A percentile compares a stretch with the other conserved stretches of the same genome.
Conservation (phyloP, 2,888 invertebrate genomes). For the Ptilodon capucinus region DNA sequence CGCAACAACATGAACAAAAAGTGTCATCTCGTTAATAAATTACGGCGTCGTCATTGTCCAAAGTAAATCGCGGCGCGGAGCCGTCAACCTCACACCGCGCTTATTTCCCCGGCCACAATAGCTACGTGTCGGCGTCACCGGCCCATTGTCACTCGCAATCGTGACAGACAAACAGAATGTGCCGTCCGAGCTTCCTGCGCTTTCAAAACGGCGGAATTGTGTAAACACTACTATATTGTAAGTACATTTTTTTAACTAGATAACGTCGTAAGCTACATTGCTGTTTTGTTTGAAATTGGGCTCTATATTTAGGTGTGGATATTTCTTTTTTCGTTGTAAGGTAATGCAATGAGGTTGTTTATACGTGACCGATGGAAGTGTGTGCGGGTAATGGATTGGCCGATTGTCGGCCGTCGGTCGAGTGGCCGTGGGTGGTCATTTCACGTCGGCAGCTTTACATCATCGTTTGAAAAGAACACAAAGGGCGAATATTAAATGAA, state of each 20-base stretch:
- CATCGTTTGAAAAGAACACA: constrained; percentile 51
- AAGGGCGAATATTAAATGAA: constrained; percentile 52
- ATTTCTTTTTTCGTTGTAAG: constrained; percentile 8
- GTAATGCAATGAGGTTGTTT: constrained; percentile 25
- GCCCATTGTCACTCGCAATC: constrained; percentile 48
- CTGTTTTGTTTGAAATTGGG: constrained; percentile 1
- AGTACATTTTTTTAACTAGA: constrained; percentile 32
- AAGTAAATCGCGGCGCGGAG: constrained; percentile 30
- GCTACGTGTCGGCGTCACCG: constrained; percentile 46
- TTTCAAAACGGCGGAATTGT: constrained; percentile 62
- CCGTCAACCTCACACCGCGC: constrained; percentile 45
- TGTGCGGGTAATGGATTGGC: constrained; percentile 65
- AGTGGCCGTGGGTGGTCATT: constrained; percentile 65
- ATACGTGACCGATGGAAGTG: constrained; percentile 36
- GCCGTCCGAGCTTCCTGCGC: constrained; percentile 64
- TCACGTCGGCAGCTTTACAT: constrained; percentile 58
- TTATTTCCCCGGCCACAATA: constrained; percentile 41
- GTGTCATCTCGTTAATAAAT: constrained; percentile 33
- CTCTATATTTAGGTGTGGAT: neutral
- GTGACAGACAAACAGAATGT: constrained; percentile 63
- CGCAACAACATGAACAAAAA: neutral
- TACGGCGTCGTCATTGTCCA: constrained; percentile 34
- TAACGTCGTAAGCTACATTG: constrained; percentile 13
- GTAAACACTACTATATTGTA: constrained; percentile 57
- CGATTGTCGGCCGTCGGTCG: constrained; percentile 55